Conservation (phyloP, 2,888 invertebrate species). For the Diarsia brunnea region DNA sequence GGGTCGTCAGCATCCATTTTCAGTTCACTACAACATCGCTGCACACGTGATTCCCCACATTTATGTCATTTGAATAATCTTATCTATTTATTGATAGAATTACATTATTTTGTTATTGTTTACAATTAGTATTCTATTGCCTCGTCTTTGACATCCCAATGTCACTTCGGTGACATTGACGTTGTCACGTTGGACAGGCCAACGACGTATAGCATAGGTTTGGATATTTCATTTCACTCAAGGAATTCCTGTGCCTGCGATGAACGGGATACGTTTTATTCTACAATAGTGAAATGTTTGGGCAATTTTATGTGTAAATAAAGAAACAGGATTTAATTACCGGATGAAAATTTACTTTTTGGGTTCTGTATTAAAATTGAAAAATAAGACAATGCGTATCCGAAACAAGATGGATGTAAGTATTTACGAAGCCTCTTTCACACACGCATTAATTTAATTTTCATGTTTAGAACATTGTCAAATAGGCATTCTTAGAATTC, state of each 20-base stretch:
- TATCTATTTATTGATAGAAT: constrained; percentile 58
- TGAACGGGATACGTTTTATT: background rate
- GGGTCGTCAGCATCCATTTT: constrained; percentile 78
- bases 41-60: constrained; percentile 33
- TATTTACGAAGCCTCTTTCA: background rate
- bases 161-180: constrained; percentile 34
- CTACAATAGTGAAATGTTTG: background rate
- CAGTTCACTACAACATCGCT: constrained; percentile 22
- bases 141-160: constrained; percentile 37
- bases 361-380: background rate
- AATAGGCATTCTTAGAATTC: background rate
- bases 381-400: background rate
- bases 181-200: constrained; percentile 28
- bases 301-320: background rate
- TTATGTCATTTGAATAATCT: constrained; percentile 54
- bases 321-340: background rate
- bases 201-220: constrained; percentile 9
- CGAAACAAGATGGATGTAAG: background rate
- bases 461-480: background rate
- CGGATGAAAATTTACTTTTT: background rate
- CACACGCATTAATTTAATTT: background rate
- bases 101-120: constrained; percentile 64
- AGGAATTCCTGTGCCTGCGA: no score
- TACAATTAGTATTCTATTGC: constrained; percentile 33
- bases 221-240: background rate